Percentiles rank a stretch among this genome's conserved stretches.
These are phyloP conservation scores for Margarornis squamiger DNA, from an alignment of 2,797 vertebrate species.

Conservation along the genomic window DNA sequence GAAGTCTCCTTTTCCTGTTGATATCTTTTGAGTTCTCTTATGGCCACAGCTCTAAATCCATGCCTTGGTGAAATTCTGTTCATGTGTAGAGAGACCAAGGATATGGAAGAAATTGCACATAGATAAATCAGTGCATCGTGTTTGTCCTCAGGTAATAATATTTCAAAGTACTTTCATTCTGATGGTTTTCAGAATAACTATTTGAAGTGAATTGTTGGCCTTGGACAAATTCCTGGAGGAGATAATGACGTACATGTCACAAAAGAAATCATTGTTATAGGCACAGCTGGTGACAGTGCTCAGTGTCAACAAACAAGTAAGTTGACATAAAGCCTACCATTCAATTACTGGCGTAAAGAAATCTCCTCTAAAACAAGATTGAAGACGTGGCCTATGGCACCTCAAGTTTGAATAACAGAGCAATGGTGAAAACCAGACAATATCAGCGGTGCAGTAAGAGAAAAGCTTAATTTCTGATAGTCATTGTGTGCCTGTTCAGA, in stretches of 20 bases:
- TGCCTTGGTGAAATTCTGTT: neutral
- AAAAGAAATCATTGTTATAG: constrained; percentile 50
- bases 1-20: neutral
- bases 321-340: constrained; percentile 44
- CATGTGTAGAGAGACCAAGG: neutral
- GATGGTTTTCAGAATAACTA: constrained; percentile 38
- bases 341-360: constrained; percentile 46
- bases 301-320: neutral
- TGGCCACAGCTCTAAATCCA: neutral
- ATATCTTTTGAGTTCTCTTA: neutral
- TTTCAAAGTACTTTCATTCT: constrained; percentile 49
- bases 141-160: constrained; percentile 49
- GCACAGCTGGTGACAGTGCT: constrained; percentile 13
- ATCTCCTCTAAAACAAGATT: constrained; percentile 41
- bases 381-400: neutral
- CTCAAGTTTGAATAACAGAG: constrained; percentile 48
- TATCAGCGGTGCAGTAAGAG: neutral
- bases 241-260: constrained; percentile 20
- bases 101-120: neutral
- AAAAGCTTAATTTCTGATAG: neutral
- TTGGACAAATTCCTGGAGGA: constrained; percentile 47
- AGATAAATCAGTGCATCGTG: constrained; percentile 9
- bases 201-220: constrained; percentile 56
- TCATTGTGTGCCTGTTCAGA: neutral
- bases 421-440: neutral